Evolutionary conservation across 2,888 invertebrate species (phyloP).

Genomic region (Seira sanloemensis): DNA sequence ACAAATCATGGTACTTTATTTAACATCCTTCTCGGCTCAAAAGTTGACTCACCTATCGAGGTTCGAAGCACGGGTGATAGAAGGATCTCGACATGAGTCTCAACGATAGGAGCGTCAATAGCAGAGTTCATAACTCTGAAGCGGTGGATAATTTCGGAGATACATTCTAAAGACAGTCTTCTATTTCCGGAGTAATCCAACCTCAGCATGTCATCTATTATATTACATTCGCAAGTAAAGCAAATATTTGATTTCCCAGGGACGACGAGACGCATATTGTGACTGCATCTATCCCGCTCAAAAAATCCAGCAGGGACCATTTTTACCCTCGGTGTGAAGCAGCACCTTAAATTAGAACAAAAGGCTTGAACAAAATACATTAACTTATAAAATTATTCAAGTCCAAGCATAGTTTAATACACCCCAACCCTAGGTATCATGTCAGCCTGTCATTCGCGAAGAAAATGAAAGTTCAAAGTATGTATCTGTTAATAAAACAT

Average conservation of each 20-base stretch:
- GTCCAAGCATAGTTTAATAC: no score
- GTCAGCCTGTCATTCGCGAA: no score
- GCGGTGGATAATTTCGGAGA: constrained; percentile 51
- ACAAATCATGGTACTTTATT: neutral
- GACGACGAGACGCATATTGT: constrained; percentile 36
- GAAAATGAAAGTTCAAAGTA: no score
- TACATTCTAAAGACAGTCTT: constrained; percentile 40
- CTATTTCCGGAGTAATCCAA: constrained; percentile 39
- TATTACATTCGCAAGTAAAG: constrained; percentile 52
- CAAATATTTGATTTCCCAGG: constrained; percentile 45
- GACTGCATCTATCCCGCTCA: constrained; percentile 40
- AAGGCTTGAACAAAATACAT: no score
- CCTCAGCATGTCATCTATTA: constrained; percentile 47
- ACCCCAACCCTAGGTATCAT: no score
- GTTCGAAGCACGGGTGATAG: constrained; percentile 45
- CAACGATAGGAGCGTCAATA: constrained; percentile 40
- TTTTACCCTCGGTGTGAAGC: neutral
- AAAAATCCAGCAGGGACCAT: neutral
- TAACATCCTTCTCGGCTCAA: constrained; percentile 1
- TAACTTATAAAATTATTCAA: no score
- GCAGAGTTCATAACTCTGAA: constrained; percentile 44
- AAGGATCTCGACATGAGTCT: constrained; percentile 30
- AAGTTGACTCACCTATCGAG: constrained; percentile 32
- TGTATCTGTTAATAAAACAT: no score
- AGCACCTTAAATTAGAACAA: no score